Conservation (phyloP, 1,140 invertebrate genomes). For the Lutraria rhynchaena region DNA sequence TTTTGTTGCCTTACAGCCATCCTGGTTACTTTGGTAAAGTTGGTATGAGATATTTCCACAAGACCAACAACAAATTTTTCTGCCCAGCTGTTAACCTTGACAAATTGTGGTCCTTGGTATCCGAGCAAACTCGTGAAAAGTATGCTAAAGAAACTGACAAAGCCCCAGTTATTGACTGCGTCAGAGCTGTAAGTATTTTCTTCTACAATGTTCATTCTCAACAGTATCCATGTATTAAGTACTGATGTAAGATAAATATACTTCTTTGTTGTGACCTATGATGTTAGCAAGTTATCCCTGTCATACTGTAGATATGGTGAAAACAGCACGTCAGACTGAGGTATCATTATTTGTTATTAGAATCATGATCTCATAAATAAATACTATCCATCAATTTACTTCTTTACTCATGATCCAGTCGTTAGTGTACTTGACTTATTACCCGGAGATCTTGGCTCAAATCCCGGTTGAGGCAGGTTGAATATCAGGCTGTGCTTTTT, state of each 20-base stretch:
- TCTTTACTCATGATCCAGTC: too few relatives aligned
- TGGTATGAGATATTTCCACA: conserved; percentile 99
- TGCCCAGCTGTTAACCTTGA: conserved; percentile 97
- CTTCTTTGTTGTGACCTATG: too few relatives aligned
- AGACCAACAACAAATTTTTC: conserved; percentile 94
- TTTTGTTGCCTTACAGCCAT: conserved; percentile 86
- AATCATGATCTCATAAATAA: too few relatives aligned
- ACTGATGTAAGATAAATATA: too few relatives aligned
- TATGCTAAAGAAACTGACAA: conserved; percentile 92
- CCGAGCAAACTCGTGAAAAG: conserved; percentile 93
- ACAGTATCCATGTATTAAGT: too few relatives aligned
- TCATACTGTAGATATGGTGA: conserved; percentile 30
- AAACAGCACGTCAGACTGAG: conserved; percentile 33
- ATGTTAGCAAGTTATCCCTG: conserved; percentile 51
- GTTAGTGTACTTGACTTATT: too few relatives aligned
- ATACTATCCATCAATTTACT: too few relatives aligned
- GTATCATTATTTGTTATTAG: too few relatives aligned
- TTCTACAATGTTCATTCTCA: too few relatives aligned
- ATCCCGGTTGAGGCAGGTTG: too few relatives aligned
- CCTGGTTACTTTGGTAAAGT: conserved; percentile 99
- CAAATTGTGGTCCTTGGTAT: conserved; percentile 98
- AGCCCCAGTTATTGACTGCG: conserved; percentile 98
- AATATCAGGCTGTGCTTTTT: too few relatives aligned
- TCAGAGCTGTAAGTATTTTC: conserved; percentile 93
- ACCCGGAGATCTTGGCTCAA: too few relatives aligned